Evolutionary conservation across 2,113 vertebrate species (phyloP).

Genomic region (Nothocercus julius): DNA sequence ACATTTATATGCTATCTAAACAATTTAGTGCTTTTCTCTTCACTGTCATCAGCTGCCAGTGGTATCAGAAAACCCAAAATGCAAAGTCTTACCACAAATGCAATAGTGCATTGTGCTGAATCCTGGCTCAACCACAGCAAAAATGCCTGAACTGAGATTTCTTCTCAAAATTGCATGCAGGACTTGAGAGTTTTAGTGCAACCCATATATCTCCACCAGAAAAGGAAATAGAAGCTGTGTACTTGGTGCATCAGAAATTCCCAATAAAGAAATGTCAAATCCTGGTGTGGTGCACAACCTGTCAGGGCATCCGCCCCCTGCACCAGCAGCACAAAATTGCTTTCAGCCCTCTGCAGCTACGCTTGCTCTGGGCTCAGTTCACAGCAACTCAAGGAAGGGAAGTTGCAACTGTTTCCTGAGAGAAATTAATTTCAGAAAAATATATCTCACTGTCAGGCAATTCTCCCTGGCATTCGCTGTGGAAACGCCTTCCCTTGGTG

Average conservation of each 20-base stretch:
- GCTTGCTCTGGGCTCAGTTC: not conserved
- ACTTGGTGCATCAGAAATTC: not conserved
- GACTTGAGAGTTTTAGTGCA: not conserved
- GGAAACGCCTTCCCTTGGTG: not conserved
- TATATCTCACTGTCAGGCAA: not conserved
- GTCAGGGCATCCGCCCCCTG: not conserved
- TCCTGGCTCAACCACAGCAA: accelerated
- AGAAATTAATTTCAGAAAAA: not conserved
- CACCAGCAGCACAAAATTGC: accelerated
- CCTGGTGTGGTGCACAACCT: accelerated
- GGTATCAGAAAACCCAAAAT: not conserved
- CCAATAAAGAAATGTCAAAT: too few relatives aligned
- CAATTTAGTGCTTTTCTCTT: not conserved
- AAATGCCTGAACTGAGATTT: not conserved
- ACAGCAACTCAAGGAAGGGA: not conserved
- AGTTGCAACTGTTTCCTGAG: not conserved
- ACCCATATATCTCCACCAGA: not conserved
- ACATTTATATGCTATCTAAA: not conserved
- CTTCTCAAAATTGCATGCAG: accelerated
- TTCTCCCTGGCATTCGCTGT: not conserved
- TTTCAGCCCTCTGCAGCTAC: accelerated
- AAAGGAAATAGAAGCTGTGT: not conserved
- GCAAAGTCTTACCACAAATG: not conserved
- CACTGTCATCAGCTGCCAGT: not conserved
- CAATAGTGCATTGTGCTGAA: accelerated